Conservation (phyloP, 2,888 invertebrate genomes). For the Myopa testacea region DNA sequence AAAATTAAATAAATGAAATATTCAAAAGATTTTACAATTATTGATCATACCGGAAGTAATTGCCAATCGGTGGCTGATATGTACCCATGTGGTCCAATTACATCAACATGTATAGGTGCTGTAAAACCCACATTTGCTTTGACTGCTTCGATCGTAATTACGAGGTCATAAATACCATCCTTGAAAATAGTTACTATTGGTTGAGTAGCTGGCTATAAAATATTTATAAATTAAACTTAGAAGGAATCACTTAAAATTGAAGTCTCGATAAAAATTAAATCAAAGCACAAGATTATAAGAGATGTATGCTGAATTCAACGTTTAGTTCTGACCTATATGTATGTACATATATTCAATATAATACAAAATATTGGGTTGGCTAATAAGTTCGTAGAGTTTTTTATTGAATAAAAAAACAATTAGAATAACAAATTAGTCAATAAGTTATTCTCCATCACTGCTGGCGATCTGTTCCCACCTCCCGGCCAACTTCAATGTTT, state of each 20-base stretch:
- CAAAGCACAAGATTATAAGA: too few species aligned
- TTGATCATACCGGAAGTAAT: conserved; percentile 76
- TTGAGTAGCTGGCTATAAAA: conserved; percentile 61
- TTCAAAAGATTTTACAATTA: not conserved
- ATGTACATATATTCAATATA: too few species aligned
- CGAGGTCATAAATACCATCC: conserved; percentile 81
- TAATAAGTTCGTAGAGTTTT: too few species aligned
- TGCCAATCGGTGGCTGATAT: conserved; percentile 93
- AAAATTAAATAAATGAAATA: not conserved
- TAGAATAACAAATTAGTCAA: too few species aligned
- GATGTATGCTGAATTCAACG: too few species aligned
- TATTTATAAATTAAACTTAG: not conserved
- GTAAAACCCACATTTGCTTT: conserved; percentile 68
- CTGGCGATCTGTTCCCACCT: too few species aligned
- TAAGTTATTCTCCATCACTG: too few species aligned
- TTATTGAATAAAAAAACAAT: too few species aligned
- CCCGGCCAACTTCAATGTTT: too few species aligned
- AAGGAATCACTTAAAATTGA: not conserved
- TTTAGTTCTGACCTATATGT: too few species aligned
- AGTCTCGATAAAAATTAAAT: too few species aligned
- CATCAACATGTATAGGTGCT: conserved; percentile 76
- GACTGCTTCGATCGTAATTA: conserved; percentile 68
- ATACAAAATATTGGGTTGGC: too few species aligned
- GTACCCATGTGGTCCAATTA: conserved; percentile 80
- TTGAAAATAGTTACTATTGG: conserved; percentile 73